phyloP scores from a whole-genome alignment of 2,888 invertebrate species.

The Eilema depressum region DNA sequence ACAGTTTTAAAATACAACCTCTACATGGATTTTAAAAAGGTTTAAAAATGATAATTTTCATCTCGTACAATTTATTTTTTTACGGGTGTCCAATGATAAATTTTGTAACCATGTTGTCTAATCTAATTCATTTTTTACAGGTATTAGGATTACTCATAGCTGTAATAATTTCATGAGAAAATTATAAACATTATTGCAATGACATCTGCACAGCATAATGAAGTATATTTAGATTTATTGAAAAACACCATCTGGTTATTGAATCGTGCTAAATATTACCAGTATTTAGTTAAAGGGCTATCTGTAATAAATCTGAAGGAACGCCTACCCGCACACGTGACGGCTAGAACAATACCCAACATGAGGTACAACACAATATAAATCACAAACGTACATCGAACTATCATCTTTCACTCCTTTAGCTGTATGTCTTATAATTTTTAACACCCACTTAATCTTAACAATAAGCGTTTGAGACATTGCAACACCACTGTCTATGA shows the following conservation, averaged over 20 bases:
- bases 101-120: too few relatives aligned
- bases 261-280: constrained; percentile 52
- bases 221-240: background rate
- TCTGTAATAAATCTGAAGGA: constrained; percentile 78
- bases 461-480: constrained; percentile 71
- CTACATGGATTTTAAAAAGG: background rate
- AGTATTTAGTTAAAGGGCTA: constrained; percentile 70
- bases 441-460: constrained; percentile 85
- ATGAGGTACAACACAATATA: constrained; percentile 79
- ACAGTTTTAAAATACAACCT: too few relatives aligned
- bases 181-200: background rate
- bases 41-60: too few relatives aligned
- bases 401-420: constrained; percentile 81
- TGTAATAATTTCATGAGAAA: background rate
- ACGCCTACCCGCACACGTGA: constrained; percentile 74
- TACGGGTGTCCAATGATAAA: too few relatives aligned
- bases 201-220: background rate
- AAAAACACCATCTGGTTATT: constrained; percentile 45
- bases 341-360: constrained; percentile 77
- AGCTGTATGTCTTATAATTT: constrained; percentile 79
- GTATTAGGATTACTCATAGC: too few relatives aligned
- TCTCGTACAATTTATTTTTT: too few relatives aligned
- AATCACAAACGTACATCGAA: constrained; percentile 77
- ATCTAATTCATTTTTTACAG: too few relatives aligned
- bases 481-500: constrained; percentile 60